Base-by-base conservation (phyloP, 2,113 vertebrate species). In the Rhinichthys klamathensis region DNA sequence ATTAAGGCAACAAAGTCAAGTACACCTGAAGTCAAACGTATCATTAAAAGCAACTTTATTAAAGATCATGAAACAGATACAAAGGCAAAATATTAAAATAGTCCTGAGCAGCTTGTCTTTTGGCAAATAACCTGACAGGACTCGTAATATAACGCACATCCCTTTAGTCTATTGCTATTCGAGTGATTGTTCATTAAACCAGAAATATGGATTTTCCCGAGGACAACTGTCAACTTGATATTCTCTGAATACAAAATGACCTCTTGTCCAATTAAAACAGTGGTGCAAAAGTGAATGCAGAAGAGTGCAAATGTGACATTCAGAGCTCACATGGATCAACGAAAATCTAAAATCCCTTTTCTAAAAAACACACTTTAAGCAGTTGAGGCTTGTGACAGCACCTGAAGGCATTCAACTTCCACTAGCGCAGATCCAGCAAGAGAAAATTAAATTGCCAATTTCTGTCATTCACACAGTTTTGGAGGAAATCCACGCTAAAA, bases 1-100 rank as follows among this genome's bases (percentile, higher is more conserved):
- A 46, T 46, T 27, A 51, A 56, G 2, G 25, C 44, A n/a, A 69
- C 7, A 49, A 27, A 80, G 21, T 9, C 15, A 65, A 49, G 2
- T n/a, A 72, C 60, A 60, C 25, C 3, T 1, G 11, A 49, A 13
- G 5, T 9, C 18, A 69, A 82, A 23, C 51, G 3, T 25, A 1
- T 16, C 27, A 46, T 76, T 58, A 88, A 75, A 81, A 74, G 1
- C 73, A 85, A n/a, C 27, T 87, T 89, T 89, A 87, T 82, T 89
- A 23, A 38, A 38, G 46, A 41, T 77, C 35, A 54, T 72, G 27
- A 56, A 15, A 56, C 25, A 56, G 6, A 84, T 56, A 8, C 54
- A 35, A 49, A 82, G 51, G 58, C 12, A 35, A 69, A 32, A 69
- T 51, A 16, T 51, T 51, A 13, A 51, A 51, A 15, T 2, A 35